Evolutionary conservation across 2,113 vertebrate species (phyloP).

Genomic region (Burhinus bistriatus): DNA sequence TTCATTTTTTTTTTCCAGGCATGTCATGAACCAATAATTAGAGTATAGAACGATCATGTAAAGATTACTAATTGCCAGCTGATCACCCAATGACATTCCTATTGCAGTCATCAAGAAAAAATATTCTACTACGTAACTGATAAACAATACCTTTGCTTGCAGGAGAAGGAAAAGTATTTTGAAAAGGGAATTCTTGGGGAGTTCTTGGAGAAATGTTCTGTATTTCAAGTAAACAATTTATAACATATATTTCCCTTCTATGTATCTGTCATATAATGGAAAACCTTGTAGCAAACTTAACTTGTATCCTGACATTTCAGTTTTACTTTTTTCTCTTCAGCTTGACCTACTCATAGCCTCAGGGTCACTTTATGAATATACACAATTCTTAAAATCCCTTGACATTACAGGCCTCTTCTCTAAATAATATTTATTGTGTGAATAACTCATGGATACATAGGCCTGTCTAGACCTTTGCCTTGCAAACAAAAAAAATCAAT

Average conservation of each 20-base stretch:
- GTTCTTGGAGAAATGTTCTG: not conserved
- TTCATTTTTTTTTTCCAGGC: not conserved
- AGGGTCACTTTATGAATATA: not conserved
- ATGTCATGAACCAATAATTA: not conserved
- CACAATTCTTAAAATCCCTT: not conserved
- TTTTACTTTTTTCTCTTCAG: conserved; percentile 11
- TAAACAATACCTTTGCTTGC: not conserved
- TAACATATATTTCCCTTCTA: not conserved
- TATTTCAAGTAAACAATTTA: not conserved
- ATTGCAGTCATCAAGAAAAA: not conserved
- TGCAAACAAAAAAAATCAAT: not conserved
- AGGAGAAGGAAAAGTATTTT: not conserved
- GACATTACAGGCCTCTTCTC: not conserved
- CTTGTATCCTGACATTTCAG: not conserved
- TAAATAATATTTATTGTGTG: not conserved
- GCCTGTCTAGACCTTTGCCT: not conserved
- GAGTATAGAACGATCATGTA: not conserved
- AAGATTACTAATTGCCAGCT: not conserved
- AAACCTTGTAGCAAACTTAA: not conserved
- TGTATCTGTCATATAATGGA: not conserved
- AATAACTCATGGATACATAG: not conserved
- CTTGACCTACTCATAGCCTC: not conserved
- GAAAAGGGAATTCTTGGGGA: not conserved
- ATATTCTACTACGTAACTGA: not conserved
- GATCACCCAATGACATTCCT: not conserved